These are phyloP conservation scores for Tuberolachnus salignus DNA, from an alignment of 2,888 invertebrate species.

Conservation along the genomic window DNA sequence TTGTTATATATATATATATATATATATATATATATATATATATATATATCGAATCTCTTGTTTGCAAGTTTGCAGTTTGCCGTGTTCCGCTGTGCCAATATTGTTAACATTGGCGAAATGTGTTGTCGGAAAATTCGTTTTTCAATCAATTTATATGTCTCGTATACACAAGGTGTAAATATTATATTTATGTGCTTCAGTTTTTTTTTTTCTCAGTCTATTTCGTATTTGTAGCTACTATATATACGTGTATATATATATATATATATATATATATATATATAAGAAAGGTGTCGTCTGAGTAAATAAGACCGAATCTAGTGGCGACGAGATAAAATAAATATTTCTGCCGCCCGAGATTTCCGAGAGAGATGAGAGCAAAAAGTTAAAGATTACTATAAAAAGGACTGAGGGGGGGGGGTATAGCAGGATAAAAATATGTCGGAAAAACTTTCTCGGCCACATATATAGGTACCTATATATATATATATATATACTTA, in stretches of 20 bases:
- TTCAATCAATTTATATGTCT: not conserved
- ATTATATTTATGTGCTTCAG: not conserved
- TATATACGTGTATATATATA: too few species aligned
- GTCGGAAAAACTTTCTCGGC: conserved; percentile 41
- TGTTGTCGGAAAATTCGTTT: not conserved
- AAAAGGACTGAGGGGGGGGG: too few species aligned
- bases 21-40: too few species aligned
- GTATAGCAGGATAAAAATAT: conserved; percentile 43
- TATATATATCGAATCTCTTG: not conserved
- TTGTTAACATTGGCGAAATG: not conserved
- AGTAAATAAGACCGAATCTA: conserved; percentile 40
- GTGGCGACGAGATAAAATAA: conserved; percentile 22
- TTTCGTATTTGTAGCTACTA: not conserved
- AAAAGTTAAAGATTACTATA: conserved; percentile 55
- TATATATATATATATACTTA: not conserved
- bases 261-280: too few species aligned
- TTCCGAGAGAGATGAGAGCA: conserved; percentile 40
- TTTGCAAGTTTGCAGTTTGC: too few species aligned
- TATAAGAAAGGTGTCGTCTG: not conserved
- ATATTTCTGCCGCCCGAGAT: conserved; percentile 30
- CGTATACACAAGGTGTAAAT: not conserved
- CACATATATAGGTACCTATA: conserved; percentile 21
- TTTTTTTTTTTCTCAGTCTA: not conserved
- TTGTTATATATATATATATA: too few species aligned
- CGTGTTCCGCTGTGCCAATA: not conserved